Conservation (phyloP, 2,888 invertebrate genomes). For the Himalopsyche anomala region DNA sequence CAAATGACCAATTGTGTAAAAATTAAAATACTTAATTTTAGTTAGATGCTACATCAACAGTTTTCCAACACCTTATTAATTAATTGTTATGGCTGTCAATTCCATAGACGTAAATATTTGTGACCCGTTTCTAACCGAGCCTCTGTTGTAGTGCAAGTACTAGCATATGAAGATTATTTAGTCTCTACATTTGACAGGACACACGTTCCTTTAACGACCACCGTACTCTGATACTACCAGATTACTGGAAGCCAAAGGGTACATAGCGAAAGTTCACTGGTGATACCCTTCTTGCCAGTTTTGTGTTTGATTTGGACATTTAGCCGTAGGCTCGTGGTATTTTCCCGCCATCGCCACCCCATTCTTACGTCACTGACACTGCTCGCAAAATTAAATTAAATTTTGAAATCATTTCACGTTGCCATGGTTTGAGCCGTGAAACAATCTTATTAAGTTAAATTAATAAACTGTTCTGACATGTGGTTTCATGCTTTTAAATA, state of each 20-base stretch:
- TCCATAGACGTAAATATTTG: too few species aligned
- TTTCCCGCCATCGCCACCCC: neutral
- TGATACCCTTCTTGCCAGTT: slow-evolving; percentile 18
- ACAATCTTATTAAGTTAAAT: too few species aligned
- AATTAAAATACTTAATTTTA: too few species aligned
- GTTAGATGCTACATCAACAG: too few species aligned
- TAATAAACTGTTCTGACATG: too few species aligned
- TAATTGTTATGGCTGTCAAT: too few species aligned
- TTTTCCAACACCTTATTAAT: too few species aligned
- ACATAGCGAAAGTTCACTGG: slow-evolving; percentile 23
- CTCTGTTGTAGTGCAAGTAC: too few species aligned
- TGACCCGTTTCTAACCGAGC: too few species aligned
- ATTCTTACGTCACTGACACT: slow-evolving; percentile 41
- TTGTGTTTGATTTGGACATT: slow-evolving; percentile 42
- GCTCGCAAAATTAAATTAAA: neutral
- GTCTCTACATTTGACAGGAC: neutral
- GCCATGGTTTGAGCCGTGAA: neutral
- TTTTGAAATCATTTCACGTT: slow-evolving; percentile 7
- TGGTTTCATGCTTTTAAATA: too few species aligned
- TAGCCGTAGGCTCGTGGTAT: slow-evolving; percentile 4
- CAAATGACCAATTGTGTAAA: too few species aligned
- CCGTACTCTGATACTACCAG: neutral
- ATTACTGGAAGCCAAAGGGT: slow-evolving; percentile 5
- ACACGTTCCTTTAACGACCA: neutral
- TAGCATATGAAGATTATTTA: neutral